These are phyloP conservation scores for Electrophaes corylata DNA, from an alignment of 2,888 invertebrate genomes.

Conservation along the genomic window DNA sequence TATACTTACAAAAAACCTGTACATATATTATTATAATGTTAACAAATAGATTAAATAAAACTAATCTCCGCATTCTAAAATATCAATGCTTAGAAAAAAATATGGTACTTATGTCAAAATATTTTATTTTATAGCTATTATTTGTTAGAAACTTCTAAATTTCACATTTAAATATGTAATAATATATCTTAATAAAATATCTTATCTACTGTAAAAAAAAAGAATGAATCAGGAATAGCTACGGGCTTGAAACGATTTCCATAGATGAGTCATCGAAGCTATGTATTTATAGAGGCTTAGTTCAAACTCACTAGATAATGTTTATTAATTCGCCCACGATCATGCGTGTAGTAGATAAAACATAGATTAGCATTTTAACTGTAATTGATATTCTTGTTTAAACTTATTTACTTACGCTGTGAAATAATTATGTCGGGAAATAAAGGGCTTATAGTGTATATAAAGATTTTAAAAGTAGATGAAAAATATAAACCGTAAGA, in stretches of 20 bases:
- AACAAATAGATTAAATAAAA: too few species aligned
- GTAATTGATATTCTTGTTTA: conserved; percentile 7
- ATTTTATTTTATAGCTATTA: neutral
- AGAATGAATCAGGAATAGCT: conserved; percentile 29
- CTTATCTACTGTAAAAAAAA: conserved; percentile 1
- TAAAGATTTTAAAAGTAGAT: neutral
- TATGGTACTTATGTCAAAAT: too few species aligned
- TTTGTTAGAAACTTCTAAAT: neutral
- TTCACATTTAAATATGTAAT: neutral
- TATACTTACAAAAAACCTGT: too few species aligned
- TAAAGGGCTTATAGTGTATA: too few species aligned
- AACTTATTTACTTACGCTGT: neutral
- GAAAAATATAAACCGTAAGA: neutral
- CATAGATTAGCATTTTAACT: conserved; percentile 8
- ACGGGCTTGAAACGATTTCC: conserved; percentile 30
- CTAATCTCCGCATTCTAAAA: too few species aligned
- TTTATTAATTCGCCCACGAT: conserved; percentile 28
- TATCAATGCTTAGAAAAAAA: too few species aligned
- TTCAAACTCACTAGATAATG: conserved; percentile 34
- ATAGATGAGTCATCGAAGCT: conserved; percentile 33
- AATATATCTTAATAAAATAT: neutral
- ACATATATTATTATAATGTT: too few species aligned
- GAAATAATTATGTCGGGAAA: neutral
- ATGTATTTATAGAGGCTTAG: conserved; percentile 33
- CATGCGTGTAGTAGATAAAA: conserved; percentile 12